Evolutionary conservation across 1,140 invertebrate genomes (phyloP), one percentile per base, ranked within the genome.

Genomic region (Calycopis cecrops): DNA sequence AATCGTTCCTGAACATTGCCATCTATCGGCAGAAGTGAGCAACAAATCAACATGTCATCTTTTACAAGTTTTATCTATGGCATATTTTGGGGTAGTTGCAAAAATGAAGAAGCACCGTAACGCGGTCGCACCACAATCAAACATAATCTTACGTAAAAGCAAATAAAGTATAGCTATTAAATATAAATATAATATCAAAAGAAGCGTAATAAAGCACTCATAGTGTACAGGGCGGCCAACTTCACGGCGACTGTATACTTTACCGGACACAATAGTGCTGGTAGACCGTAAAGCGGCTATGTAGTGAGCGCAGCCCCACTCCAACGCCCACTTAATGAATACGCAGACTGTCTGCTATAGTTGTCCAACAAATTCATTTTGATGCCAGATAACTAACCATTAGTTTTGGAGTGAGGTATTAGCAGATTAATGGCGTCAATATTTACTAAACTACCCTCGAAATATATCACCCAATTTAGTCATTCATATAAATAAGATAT

Each of bases 161-260:
- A 67, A 78, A 78, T 70, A 60, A 66, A 67, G 58, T 70, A 71
- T 68, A 57, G 53, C 67, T 63, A 47, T 70, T 71, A 73, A 78
- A 78, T 71, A 72, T 75, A 67, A 77, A 76, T 69, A 72, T 68
- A 79, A 79, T 80, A 80, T 80, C 69, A 79, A 82, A 83, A 74
- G 14, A 85, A 85, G 77, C 79, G 76, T 81, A 78, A 79, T 76
- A 79, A 80, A 85, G 81, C 79, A 82, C 74, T 80, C 76, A 56
- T 73, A 75, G 82, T 85, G 71, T 82, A 82, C 79, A 85, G 67
- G 70, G 64, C 65, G 65, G 21, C 21, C 21, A 6, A 28, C 21
- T 28, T 28, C 21, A 28, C 21, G 21, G 21, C 21, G 21, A 28
- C 6, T 28, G 21, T 28, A 28, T 6, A 28, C 6, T 28, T 6